phyloP scores from a whole-genome alignment of 2,888 invertebrate species.

The Meteorus cinctellus region DNA sequence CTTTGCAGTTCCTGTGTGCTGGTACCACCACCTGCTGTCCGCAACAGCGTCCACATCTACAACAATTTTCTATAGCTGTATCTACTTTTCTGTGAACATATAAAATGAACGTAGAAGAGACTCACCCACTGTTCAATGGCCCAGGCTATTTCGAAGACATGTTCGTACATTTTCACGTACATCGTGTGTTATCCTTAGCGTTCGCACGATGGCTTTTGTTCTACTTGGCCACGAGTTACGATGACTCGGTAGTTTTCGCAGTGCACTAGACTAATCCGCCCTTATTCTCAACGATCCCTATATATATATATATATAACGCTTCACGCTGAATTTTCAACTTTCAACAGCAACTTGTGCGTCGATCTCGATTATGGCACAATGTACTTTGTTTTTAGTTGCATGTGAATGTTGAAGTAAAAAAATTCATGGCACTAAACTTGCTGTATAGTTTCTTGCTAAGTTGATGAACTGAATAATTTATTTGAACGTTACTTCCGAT shows the following conservation, averaged over 20 bases:
- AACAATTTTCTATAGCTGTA: neutral
- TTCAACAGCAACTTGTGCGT: neutral
- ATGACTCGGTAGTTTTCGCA: conserved; percentile 27
- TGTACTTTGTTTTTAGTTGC: neutral
- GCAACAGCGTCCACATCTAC: conserved; percentile 5
- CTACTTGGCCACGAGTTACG: conserved; percentile 29
- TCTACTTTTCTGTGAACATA: conserved; percentile 12
- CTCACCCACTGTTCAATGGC: conserved; percentile 23
- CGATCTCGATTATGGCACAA: conserved; percentile 2
- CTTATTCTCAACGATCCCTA: neutral
- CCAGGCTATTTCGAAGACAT: conserved; percentile 19
- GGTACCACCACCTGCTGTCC: conserved; percentile 10
- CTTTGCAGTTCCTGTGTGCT: neutral
- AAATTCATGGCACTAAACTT: neutral
- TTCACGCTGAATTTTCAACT: neutral
- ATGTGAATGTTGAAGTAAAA: neutral
- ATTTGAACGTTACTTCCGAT: neutral
- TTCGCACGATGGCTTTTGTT: conserved; percentile 15
- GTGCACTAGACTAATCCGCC: conserved; percentile 25
- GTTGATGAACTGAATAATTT: neutral
- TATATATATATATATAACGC: neutral
- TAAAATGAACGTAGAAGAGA: conserved; percentile 21
- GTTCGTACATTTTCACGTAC: conserved; percentile 43
- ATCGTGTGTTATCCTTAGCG: conserved; percentile 39
- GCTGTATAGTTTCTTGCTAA: neutral